A percentile compares a stretch with the other conserved stretches of the same genome.
Conservation (phyloP, 2,797 vertebrate genomes). For the Falco peregrinus region DNA sequence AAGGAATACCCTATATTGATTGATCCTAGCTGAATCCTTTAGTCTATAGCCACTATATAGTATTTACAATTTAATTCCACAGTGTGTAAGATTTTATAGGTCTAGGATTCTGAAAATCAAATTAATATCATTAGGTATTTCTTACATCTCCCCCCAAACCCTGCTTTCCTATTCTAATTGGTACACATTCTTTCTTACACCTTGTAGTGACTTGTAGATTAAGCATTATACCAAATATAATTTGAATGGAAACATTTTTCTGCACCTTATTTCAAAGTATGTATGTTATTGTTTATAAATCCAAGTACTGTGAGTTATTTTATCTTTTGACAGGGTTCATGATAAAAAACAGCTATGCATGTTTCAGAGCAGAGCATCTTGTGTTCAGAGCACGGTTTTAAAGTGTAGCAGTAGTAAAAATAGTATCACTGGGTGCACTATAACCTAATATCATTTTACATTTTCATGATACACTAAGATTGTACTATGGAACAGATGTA, state of each 20-base stretch:
- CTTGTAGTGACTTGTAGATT: background rate
- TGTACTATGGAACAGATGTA: background rate
- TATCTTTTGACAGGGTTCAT: constrained; percentile 11
- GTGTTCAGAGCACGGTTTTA: background rate
- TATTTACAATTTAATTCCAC: constrained; percentile 8
- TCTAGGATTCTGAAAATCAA: constrained; percentile 30
- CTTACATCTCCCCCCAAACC: background rate
- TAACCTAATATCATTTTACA: background rate
- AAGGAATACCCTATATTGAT: constrained; percentile 5
- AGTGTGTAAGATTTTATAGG: constrained; percentile 12
- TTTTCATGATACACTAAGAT: background rate
- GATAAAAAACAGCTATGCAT: background rate
- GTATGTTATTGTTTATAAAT: constrained; percentile 16
- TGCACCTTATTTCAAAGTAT: constrained; percentile 2
- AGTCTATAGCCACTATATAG: background rate
- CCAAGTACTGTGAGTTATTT: background rate
- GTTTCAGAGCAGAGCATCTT: background rate
- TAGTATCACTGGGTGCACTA: background rate
- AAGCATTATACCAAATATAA: background rate
- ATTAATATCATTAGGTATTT: constrained; percentile 27
- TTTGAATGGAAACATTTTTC: constrained; percentile 28
- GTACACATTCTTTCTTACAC: background rate
- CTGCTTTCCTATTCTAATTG: constrained; percentile 31
- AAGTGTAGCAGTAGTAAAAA: background rate
- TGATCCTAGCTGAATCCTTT: background rate